Evolutionary conservation across 2,797 vertebrate species (phyloP), one percentile per base, ranked within the genome.

Genomic region (Lithobates pipiens): DNA sequence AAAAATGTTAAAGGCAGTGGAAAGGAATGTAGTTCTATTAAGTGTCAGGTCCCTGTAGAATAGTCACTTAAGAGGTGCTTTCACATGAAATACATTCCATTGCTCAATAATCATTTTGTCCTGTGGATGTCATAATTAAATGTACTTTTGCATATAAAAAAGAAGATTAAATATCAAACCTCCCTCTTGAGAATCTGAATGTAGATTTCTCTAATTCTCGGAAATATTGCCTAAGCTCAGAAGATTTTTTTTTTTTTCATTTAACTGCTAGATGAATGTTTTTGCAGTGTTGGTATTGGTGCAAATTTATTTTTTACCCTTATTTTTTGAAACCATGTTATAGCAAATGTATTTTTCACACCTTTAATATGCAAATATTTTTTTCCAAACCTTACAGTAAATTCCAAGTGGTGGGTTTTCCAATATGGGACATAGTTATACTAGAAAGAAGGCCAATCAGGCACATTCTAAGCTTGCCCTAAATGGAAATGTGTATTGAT

Each of bases 111-210:
- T 79, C 61, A 36, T 36, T 25, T 57, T 76, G 44, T 76, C 74
- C 50, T 76, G 25, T 23, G 29, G 46, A 76, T 76, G 50, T 76
- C 74, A 76, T 76, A 76, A 76, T 76, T 76, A 57, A 44, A 76
- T 77, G 10, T 77, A 65, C 25, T 42, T 23, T 63, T 77, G 76
- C 57, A 77, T 4, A 74, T 25, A 74, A 65, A 77, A 74, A 71
- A 34, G 29, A 71, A 32, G 44, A 29, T 76, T 76, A 50, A 44
- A 76, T 57, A 46, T 76, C 27, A 76, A 76, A 76, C 21, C 15
- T 57, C 46, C 74, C 27, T 29, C 61, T 9, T 65, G 61, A 25
- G 61, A 25, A 65, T 23, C 23, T 65, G 2, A 25, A 10, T n/a
- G 10, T 13, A 65, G 23, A n/a, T 25, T 65, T 65, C 61, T 25